Evolutionary conservation across 2,113 vertebrate species (phyloP).

Genomic region (Gallinago jamesoni): DNA sequence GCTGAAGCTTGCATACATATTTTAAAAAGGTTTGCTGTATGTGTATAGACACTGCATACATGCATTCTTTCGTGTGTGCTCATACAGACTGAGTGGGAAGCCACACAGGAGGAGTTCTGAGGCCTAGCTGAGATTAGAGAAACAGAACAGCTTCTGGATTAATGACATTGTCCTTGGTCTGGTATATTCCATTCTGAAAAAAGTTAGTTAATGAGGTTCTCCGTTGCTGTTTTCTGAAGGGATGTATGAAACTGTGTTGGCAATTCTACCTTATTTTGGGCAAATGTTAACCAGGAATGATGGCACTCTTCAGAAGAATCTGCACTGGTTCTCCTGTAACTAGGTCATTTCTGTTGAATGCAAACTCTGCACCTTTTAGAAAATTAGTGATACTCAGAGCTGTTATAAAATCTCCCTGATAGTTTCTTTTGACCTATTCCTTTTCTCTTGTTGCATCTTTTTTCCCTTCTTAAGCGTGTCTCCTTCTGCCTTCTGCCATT

Average conservation of each 20-base stretch:
- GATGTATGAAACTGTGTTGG: background rate
- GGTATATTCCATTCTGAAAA: background rate
- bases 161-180: background rate
- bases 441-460: background rate
- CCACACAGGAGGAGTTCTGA: background rate
- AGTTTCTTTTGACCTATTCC: background rate
- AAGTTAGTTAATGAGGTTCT: background rate
- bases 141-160: background rate
- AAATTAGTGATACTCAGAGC: background rate
- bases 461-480: background rate
- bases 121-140: background rate
- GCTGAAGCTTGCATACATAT: background rate
- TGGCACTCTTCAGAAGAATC: background rate
- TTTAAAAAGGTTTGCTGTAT: background rate
- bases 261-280: background rate
- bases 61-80: background rate
- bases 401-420: background rate
- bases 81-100: background rate
- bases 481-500: background rate
- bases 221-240: background rate
- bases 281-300: background rate
- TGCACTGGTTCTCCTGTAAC: background rate
- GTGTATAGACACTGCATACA: background rate
- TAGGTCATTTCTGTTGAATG: background rate
- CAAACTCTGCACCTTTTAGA: background rate